These are phyloP conservation scores for Miichthys miiuy DNA, from an alignment of 2,797 vertebrate species.

Conservation along the genomic window DNA sequence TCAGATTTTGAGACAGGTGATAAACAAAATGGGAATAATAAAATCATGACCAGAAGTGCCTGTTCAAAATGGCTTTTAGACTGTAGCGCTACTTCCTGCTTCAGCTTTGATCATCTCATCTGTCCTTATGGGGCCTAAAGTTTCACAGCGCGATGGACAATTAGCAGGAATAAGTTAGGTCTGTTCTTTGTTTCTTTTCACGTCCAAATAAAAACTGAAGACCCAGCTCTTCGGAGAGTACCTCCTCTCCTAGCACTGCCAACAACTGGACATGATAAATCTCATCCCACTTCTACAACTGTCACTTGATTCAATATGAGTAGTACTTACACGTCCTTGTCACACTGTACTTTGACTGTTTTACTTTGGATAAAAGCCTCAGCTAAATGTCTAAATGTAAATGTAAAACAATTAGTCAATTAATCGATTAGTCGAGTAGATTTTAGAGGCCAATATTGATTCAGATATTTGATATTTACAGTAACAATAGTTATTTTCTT, in stretches of 20 bases:
- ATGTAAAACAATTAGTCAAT: not conserved
- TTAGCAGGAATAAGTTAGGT: not conserved
- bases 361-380: no score
- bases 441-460: not conserved
- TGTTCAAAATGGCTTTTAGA: not conserved
- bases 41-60: not conserved
- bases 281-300: no score
- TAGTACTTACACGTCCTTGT: no score
- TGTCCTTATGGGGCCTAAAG: not conserved
- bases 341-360: no score
- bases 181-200: not conserved
- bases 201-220: not conserved
- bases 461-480: not conserved
- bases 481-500: no score
- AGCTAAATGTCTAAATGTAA: no score
- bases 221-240: no score
- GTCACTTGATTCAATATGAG: no score
- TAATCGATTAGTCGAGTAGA: not conserved
- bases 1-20: constrained; percentile 5
- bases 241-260: no score
- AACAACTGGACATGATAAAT: no score
- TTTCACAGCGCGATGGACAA: not conserved
- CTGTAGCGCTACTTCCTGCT: constrained; percentile 27
- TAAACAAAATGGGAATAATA: not conserved
- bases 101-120: not conserved